Evolutionary conservation across 2,113 vertebrate species (phyloP).

Genomic region (Ammodramus savannarum): DNA sequence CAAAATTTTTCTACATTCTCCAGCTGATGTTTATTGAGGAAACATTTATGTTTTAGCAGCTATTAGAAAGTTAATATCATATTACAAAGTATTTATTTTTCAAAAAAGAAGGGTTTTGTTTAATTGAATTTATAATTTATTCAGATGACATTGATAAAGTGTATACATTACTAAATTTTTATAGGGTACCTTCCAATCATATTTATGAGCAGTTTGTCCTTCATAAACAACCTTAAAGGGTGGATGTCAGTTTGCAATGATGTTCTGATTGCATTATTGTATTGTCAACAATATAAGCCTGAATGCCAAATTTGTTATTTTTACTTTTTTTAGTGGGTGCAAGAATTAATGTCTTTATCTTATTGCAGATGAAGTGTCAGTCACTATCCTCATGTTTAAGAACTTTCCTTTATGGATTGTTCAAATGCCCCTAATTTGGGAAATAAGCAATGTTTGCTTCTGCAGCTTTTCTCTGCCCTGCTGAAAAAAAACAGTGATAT

Average conservation of each 20-base stretch:
- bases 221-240: neutral
- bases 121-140: constrained; percentile 17
- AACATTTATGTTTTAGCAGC: neutral
- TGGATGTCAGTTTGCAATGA: neutral
- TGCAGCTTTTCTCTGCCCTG: neutral
- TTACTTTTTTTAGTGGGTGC: neutral
- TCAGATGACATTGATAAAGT: neutral
- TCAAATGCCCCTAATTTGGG: neutral
- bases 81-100: neutral
- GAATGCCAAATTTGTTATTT: neutral
- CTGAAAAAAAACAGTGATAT: neutral
- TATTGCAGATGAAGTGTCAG: neutral
- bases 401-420: neutral
- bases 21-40: neutral
- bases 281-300: neutral
- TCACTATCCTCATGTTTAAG: neutral
- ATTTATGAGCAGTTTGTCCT: neutral
- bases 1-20: neutral
- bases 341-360: neutral
- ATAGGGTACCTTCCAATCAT: neutral
- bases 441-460: neutral
- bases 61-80: neutral
- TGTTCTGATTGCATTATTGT: constrained; percentile 5
- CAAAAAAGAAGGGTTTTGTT: neutral
- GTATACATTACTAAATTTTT: neutral